Percentiles rank a stretch among this genome's conserved stretches.
Evolutionary conservation across 2,888 invertebrate species (phyloP).

Genomic region (Xylocampa areola): DNA sequence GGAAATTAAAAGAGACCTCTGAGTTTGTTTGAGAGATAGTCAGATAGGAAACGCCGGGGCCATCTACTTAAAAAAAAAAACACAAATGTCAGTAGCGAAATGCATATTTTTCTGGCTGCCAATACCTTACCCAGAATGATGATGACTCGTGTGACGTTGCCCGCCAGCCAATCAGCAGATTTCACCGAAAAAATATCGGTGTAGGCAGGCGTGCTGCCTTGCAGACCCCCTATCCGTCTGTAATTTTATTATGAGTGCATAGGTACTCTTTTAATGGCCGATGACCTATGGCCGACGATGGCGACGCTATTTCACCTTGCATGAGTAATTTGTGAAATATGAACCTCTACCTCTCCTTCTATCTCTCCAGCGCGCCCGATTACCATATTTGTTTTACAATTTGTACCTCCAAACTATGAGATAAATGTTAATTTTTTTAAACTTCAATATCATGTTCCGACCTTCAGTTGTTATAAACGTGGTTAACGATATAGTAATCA

Average conservation of each 20-base stretch:
- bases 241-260: not conserved
- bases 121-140: no score
- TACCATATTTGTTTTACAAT: constrained; percentile 39
- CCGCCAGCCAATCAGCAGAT: no score
- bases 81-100: no score
- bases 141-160: no score
- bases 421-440: constrained; percentile 56
- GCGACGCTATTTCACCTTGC: not conserved
- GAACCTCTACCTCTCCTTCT: constrained; percentile 3
- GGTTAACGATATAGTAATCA: constrained; percentile 59
- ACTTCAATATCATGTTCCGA: constrained; percentile 50
- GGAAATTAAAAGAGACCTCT: no score
- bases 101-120: no score
- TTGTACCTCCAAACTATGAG: constrained; percentile 37
- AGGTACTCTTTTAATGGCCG: not conserved
- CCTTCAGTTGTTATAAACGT: constrained; percentile 65
- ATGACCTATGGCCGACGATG: not conserved
- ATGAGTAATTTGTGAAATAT: constrained; percentile 25
- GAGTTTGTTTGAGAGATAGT: no score
- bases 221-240: no score
- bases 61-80: no score
- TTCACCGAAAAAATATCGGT: no score
- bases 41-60: no score
- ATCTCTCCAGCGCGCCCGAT: constrained; percentile 20
- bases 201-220: no score